Conservation (phyloP, 2,797 vertebrate species). For the Sitta carolinensis region DNA sequence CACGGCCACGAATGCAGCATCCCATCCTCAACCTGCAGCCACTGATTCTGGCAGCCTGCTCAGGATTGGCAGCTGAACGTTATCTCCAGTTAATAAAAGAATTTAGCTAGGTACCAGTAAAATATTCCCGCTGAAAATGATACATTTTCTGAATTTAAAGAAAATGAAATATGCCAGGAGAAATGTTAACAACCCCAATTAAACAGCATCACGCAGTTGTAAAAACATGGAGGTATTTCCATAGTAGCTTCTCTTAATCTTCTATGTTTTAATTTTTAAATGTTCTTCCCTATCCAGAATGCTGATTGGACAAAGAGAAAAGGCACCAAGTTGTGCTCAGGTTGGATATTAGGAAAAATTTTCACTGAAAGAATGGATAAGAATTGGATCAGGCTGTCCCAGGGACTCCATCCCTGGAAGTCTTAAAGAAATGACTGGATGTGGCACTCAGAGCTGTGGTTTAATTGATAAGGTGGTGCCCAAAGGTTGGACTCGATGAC, state of each 20-base stretch:
- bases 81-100: not conserved
- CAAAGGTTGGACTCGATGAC: not conserved
- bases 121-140: not conserved
- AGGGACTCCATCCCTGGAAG: not conserved
- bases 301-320: not conserved
- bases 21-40: constrained; percentile 3
- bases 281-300: not conserved
- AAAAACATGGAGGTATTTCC: not conserved
- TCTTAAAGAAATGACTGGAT: not conserved
- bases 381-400: not conserved
- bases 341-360: not conserved
- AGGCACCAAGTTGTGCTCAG: not conserved
- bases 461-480: not conserved
- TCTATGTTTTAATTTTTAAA: not conserved
- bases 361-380: not conserved
- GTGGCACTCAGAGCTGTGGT: not conserved
- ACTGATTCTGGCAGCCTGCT: not conserved
- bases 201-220: too few relatives aligned
- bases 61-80: not conserved
- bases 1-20: not conserved
- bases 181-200: not conserved
- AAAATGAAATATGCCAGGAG: not conserved
- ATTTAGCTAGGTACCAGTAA: not conserved
- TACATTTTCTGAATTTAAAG: not conserved
- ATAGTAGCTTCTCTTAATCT: not conserved